Base-by-base conservation (phyloP, 2,113 vertebrate species). In the Microtus montanus region DNA sequence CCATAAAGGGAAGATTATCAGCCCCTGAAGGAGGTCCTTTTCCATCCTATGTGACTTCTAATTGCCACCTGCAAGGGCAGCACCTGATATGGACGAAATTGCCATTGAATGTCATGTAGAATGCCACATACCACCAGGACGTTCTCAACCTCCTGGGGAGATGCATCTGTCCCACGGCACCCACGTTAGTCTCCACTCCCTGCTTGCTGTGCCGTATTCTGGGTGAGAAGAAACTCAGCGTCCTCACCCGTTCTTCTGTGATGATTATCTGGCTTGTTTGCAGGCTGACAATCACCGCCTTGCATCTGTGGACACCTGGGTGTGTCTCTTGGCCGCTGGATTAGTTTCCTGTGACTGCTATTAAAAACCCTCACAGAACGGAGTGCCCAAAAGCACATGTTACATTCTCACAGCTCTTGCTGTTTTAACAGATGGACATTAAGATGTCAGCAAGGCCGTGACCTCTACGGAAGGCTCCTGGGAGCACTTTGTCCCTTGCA, bases 201-300 rank as follows among this genome's bases (percentile, higher is more conserved):
- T 22, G 33, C 12, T n/a, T 44, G 54, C 83, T 20, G 6, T 0
- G 1, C 7, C 4, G 47, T 0, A 5, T 3, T 22, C 64, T n/a
- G 0, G 1, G 17, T 2, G 6, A 24, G 20, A 38, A 30, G 4
- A 7, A n/a, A 13, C 63, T 15, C 1, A 0, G 15, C 0, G 0
- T 33, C 28, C 7, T 1, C 15, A 5, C 15, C 30, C 20, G 2
- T 70, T 49, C 68, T n/a, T 41, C 44, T 26, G 8, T 49, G 22
- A n/a, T 4, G 10, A 33, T 30, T 35, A 30, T 30, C 24, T 3
- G 11, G 28, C 5, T 33, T 41, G 33, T 49, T 6, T 35, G 54
- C 10, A 54, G 44, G 2, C 12, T 44, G 44, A 26, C 41, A 7
- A 3, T 54, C 17, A 77, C 20, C 19, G 8, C 20, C 30, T 15